Evolutionary conservation across 2,888 invertebrate genomes (phyloP), one percentile per base, ranked within the genome.

Genomic region (Meloe dianella): DNA sequence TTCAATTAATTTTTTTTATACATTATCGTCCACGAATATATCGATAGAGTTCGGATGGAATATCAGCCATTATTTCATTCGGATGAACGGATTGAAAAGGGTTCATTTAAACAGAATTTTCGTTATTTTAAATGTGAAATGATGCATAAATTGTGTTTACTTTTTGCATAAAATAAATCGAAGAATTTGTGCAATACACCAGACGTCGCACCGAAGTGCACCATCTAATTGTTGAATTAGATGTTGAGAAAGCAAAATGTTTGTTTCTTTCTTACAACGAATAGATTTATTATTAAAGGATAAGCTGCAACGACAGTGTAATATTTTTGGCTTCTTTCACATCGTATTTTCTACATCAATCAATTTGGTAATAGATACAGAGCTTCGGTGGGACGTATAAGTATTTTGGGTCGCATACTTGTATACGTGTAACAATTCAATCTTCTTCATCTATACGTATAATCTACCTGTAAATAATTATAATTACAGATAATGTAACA

Each of bases 41-140:
- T 5, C 0, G n/a, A 41, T n/a, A 41, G 17, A 17, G 10, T 70
- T 67, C 69, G 69, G 62, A 65, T 32, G 64, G 67, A 69, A 68
- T 69, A 64, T 17, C 75, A 75, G 75, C 75, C 75, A 73, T 73
- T 70, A 69, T 72, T 68, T 73, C 59, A 60, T 65, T 61, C 68
- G 72, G 24, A 61, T 60, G 0, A 38, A 20, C 66, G 71, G 70
- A 66, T 64, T 66, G 59, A 12, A 66, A 70, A 41, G 70, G 70
- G 71, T 71, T 69, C 32, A 47, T 64, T 51, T 61, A 14, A n/a
- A 54, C 27, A 63, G 38, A 63, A 63, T 22, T 68, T 68, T 59
- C 24, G 70, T 71, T 70, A 58, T 64, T 70, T 68, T 65, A 64
- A 64, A 63, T 69, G 63, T 68, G 57, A 29, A 24, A 24, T n/a